Evolutionary conservation across 2,797 vertebrate species (phyloP).

Genomic region (Apogon talboti): DNA sequence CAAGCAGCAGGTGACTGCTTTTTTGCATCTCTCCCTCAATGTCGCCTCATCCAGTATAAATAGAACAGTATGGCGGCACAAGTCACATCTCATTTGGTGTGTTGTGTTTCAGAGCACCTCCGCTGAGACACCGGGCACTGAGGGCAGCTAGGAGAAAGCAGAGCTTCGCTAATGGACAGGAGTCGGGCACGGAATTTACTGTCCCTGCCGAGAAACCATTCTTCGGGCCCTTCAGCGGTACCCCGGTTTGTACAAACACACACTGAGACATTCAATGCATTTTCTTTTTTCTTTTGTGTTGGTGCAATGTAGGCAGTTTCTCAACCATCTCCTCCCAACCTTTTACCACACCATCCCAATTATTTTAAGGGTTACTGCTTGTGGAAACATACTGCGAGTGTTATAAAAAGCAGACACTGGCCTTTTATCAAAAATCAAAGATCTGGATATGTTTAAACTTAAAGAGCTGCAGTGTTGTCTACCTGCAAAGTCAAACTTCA

Average conservation of each 20-base stretch:
- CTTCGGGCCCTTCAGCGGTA: slow-evolving; percentile 19
- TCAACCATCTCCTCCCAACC: background rate
- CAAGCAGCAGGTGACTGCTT: slow-evolving; percentile 75
- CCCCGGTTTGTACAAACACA: slow-evolving; percentile 35
- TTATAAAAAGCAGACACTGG: slow-evolving; percentile 4
- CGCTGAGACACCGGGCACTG: slow-evolving; percentile 55
- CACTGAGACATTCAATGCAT: slow-evolving; percentile 17
- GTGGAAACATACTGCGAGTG: background rate
- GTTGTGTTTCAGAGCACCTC: slow-evolving; percentile 75
- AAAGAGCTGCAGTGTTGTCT: slow-evolving; percentile 1
- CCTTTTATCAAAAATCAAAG: slow-evolving; percentile 9
- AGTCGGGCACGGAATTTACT: slow-evolving; percentile 44
- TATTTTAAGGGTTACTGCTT: background rate
- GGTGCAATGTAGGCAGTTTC: background rate
- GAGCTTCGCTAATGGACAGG: slow-evolving; percentile 63
- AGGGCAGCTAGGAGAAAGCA: slow-evolving; percentile 51
- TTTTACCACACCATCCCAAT: too few relatives aligned
- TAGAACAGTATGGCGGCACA: slow-evolving; percentile 70
- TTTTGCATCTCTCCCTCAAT: slow-evolving; percentile 70
- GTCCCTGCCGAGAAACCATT: slow-evolving; percentile 40
- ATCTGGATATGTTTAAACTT: background rate
- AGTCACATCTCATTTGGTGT: slow-evolving; percentile 81
- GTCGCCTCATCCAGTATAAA: slow-evolving; percentile 73
- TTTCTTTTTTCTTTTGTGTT: slow-evolving; percentile 18
- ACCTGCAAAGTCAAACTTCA: slow-evolving; percentile 6